phyloP scores from a whole-genome alignment of 2,797 vertebrate species.

The Takifugu ocellatus region DNA sequence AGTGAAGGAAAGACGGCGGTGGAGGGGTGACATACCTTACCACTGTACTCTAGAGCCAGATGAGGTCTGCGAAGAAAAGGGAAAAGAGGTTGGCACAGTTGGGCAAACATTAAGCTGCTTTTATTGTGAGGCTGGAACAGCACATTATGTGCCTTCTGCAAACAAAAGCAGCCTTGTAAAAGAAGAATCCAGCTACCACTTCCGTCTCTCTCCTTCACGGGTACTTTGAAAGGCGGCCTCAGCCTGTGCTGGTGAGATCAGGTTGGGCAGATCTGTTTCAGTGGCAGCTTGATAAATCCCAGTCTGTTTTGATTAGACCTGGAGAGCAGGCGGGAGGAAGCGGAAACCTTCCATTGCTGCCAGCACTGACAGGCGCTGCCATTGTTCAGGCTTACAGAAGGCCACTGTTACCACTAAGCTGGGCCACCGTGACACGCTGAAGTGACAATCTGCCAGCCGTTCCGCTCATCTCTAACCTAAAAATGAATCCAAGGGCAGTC shows the following conservation, averaged over 20 bases:
- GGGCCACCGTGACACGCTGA: constrained; percentile 29
- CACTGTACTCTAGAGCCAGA: constrained; percentile 81
- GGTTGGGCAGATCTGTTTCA: constrained; percentile 42
- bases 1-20: background rate
- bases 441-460: constrained; percentile 46
- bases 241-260: constrained; percentile 19
- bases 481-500: constrained; percentile 42
- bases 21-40: constrained; percentile 70
- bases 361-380: constrained; percentile 36
- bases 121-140: constrained; percentile 1
- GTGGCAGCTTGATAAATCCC: constrained; percentile 45
- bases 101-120: constrained; percentile 2
- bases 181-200: constrained; percentile 12
- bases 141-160: constrained; percentile 5
- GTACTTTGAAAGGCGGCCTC: constrained; percentile 21
- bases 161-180: constrained; percentile 10
- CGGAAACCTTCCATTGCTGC: constrained; percentile 65
- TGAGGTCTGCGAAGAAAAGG: constrained; percentile 72
- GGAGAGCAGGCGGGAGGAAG: constrained; percentile 40
- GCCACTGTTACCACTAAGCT: constrained; percentile 44
- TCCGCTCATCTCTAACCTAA: constrained; percentile 30
- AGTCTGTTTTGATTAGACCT: constrained; percentile 55
- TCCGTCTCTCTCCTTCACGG: constrained; percentile 18
- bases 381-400: constrained; percentile 41
- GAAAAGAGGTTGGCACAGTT: constrained; percentile 16